Evolutionary conservation across 1,140 invertebrate species (phyloP), one percentile per base, ranked within the genome.

Genomic region (Mya arenaria): DNA sequence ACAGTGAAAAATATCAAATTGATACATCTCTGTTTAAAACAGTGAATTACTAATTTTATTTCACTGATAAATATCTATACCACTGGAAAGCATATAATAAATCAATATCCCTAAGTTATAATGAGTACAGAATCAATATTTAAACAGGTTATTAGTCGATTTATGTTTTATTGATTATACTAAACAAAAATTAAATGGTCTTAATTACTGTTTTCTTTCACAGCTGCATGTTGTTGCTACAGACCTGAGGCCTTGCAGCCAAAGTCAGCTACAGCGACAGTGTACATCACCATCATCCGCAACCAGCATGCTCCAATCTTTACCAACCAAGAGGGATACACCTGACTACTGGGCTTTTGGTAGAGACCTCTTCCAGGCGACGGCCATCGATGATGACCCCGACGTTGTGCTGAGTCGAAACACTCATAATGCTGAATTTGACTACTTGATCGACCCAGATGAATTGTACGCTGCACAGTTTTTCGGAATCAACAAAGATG

Each of bases 291-390:
- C 48, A 88, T 90, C 5, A 52, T 44, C 13, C 84, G 88, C 63
- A 95, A 97, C 2, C 94, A 94, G 10, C 94, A 94, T 5, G 92
- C 94, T 32, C 92, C 95, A 30, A 4, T 37, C 0, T 87, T 88
- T 30, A 60, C 39, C 28, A 10, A 41, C 2, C 15, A 52, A 25
- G 55, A 74, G 19, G 82, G 79, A 52, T 44, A 19, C 8, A 55
- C 56, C 15, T 34, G 60, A 83, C 13, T n/a, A 34, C 17, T 80
- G 58, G n/a, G 5, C 48, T 36, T 44, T 82, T 17, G 78, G 77
- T 23, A 68, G 28, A 6, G 25, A 63, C 62, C 78, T 87, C 30
- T 58, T 84, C 23, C 73, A 39, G 5, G 77, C 75, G 13, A 68
- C 60, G 28, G 86, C 86, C 37, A 13, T 65, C 8, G 86, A 87